Conservation (phyloP, 1,140 invertebrate species). For the Rhagoletis zephyria region DNA sequence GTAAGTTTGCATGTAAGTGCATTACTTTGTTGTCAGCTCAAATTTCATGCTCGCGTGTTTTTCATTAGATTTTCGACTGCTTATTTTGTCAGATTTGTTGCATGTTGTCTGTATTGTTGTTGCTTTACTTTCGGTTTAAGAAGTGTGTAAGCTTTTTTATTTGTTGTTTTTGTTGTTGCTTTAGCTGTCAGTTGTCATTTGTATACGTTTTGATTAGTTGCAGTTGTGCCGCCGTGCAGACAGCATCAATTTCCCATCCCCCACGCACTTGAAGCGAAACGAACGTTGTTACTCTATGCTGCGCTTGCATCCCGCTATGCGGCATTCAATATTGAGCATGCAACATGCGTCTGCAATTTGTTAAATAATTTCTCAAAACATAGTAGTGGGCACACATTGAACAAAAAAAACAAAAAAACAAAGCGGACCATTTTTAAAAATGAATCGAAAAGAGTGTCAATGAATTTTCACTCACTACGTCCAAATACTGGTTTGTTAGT, state of each 20-base stretch:
- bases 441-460: conserved; percentile 4
- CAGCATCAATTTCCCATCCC: conserved; percentile 36
- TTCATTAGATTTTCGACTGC: not conserved
- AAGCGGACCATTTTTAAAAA: not conserved
- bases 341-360: conserved; percentile 43
- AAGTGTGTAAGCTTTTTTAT: too few species aligned
- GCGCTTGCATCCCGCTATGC: not conserved
- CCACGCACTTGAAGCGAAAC: conserved; percentile 1
- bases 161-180: not conserved
- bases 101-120: not conserved
- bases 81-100: conserved; percentile 40
- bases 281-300: not conserved
- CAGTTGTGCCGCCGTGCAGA: conserved; percentile 42
- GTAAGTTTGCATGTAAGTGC: not conserved
- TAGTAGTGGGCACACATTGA: conserved; percentile 1
- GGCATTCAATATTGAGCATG: not conserved
- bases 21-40: conserved; percentile 37
- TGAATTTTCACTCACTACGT: not conserved
- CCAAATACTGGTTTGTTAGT: not conserved
- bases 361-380: conserved; percentile 37
- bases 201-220: conserved; percentile 47
- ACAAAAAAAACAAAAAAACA: not conserved
- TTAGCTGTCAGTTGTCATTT: conserved; percentile 49
- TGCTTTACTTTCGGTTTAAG: not conserved
- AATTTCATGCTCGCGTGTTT: conserved; percentile 21